A percentile compares a stretch with the other conserved stretches of the same genome.
phyloP scores from a whole-genome alignment of 2,888 invertebrate species.

The Gari tellinella region DNA sequence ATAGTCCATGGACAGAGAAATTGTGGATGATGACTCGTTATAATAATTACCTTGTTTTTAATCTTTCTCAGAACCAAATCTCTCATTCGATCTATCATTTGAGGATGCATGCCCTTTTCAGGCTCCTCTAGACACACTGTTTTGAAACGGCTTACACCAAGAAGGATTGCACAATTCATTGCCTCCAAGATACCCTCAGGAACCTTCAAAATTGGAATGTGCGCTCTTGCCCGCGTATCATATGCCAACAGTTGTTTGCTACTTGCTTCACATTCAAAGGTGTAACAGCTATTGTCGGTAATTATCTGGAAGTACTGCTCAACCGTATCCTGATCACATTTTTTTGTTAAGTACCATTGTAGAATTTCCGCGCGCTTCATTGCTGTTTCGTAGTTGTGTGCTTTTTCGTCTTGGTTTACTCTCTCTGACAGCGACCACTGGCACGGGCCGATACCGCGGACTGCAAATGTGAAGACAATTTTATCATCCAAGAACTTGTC shows the following conservation, averaged over 20 bases:
- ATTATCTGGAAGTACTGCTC: constrained; percentile 7
- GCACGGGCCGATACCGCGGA: no score
- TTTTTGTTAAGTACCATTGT: neutral
- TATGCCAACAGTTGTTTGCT: neutral
- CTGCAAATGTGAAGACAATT: no score
- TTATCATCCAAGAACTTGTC: no score
- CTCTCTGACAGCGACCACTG: no score
- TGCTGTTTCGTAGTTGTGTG: no score
- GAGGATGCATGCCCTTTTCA: constrained; percentile 57
- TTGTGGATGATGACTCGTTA: constrained; percentile 12
- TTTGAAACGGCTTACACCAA: constrained; percentile 22
- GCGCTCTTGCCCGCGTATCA: neutral
- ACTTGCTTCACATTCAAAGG: neutral
- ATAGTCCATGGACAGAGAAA: constrained; percentile 17
- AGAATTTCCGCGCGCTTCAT: no score
- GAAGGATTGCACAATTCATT: constrained; percentile 33
- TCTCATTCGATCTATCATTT: constrained; percentile 45
- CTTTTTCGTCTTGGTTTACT: no score
- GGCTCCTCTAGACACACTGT: constrained; percentile 48
- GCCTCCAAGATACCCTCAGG: constrained; percentile 55
- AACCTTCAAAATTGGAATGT: constrained; percentile 22
- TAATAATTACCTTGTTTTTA: constrained; percentile 9
- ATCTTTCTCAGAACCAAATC: constrained; percentile 14
- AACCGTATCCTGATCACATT: neutral
- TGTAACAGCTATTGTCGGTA: constrained; percentile 3